Percentiles rank a stretch among this genome's conserved stretches.
Evolutionary conservation across 2,113 vertebrate genomes (phyloP).

Genomic region (Lamprologus lemairii): DNA sequence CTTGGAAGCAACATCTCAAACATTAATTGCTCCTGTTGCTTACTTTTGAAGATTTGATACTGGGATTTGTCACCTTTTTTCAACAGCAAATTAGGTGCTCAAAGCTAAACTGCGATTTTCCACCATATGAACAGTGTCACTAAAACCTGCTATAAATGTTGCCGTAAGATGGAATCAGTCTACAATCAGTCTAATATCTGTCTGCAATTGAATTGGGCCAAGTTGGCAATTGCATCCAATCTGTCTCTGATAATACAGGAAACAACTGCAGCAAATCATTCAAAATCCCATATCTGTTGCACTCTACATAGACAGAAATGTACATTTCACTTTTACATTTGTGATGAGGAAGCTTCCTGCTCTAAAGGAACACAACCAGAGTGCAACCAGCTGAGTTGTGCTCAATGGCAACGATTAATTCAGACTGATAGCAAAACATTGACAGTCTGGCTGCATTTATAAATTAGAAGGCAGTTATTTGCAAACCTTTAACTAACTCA

Average conservation of each 20-base stretch:
- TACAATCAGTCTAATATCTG: background rate
- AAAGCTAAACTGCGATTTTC: background rate
- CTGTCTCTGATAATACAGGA: background rate
- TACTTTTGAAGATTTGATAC: background rate
- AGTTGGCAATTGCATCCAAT: background rate
- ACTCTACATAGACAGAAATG: background rate
- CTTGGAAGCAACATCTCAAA: background rate
- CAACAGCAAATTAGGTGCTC: background rate
- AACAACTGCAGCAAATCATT: background rate
- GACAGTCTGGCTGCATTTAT: background rate
- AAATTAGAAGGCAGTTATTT: background rate
- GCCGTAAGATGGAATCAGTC: background rate
- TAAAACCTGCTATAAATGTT: background rate
- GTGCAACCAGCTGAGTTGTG: background rate
- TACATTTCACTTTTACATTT: background rate
- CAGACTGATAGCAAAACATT: background rate
- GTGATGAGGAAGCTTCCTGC: background rate
- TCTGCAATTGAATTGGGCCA: background rate
- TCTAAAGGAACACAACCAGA: background rate
- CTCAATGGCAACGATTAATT: background rate
- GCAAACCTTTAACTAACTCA: background rate
- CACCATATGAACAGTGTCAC: background rate
- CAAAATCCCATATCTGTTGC: background rate
- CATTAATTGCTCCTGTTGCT: background rate
- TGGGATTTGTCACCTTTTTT: background rate